Base-by-base conservation (phyloP, 2,797 vertebrate genomes). In the Triplophysa yarkandensis region DNA sequence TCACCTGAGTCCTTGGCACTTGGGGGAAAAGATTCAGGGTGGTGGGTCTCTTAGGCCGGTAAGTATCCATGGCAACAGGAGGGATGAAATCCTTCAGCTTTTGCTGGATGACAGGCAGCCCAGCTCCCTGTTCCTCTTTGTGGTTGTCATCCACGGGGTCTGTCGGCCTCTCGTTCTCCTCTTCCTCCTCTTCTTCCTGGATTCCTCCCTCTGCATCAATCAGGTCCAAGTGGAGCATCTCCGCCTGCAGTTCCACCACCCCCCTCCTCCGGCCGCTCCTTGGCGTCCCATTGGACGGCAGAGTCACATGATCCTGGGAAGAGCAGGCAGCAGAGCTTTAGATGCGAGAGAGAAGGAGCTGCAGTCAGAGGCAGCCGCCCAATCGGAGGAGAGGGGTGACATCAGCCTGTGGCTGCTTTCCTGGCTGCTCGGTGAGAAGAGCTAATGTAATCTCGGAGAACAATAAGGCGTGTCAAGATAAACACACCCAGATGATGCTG, bases 1-100 rank as follows among this genome's bases (percentile, higher is more conserved):
- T 77, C 89, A 98, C 97, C 95, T 98, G 96, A 88, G 95, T 94
- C 83, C 95, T 94, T 78, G 96, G 95, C 88, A 94, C 94, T 92
- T 96, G 95, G 66, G 96, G 95, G 88, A 98, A 97, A 82, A 98
- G 95, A 89, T 96, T 96, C 85, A 98, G 92, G 54, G 95, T 98
- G 85, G 96, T 98, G 74, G 97, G 97, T 86, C 96, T 89, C 89
- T 98, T 98, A 79, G 96, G 96, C 83, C 94, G 90, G 89, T 95
- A 96, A 65, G 95, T 95, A 77, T 97, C 95, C 88, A 96, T 94
- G 86, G 92, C 90, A 76, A 86, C 85, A 77, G 81, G 81, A 74
- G 91, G 88, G 80, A 78, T 85, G 6, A 77, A 62, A 57, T 81
- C 78, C 64, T 77, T 80, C 67, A 71, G 74, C 36, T 77, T 86